phyloP scores from a whole-genome alignment of 2,888 invertebrate genomes.

The Stenolophus ochropezus region DNA sequence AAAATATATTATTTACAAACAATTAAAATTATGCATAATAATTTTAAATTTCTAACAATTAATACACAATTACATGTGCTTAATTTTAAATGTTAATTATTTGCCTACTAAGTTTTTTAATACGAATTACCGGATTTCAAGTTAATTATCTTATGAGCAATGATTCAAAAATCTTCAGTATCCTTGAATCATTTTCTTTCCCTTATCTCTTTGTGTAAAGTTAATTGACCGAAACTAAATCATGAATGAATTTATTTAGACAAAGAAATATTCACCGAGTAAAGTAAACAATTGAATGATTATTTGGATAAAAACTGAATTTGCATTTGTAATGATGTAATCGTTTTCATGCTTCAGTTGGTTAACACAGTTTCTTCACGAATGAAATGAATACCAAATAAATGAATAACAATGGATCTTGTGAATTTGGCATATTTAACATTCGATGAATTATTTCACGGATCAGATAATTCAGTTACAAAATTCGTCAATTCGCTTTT shows the following conservation, averaged over 20 bases:
- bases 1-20: neutral
- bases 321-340: conserved; percentile 17
- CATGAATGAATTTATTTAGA: neutral
- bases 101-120: neutral
- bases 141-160: conserved; percentile 12
- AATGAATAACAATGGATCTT: neutral
- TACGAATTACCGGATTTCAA: neutral
- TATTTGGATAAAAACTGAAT: conserved; percentile 12
- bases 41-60: conserved; percentile 1
- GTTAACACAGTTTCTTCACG: neutral
- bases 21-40: neutral
- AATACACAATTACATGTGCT: conserved; percentile 8
- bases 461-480: neutral
- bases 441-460: neutral
- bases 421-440: neutral
- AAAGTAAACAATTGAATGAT: conserved; percentile 15
- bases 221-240: conserved; percentile 19
- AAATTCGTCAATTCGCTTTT: neutral
- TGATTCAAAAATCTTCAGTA: conserved; percentile 12
- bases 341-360: conserved; percentile 15
- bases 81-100: conserved; percentile 5
- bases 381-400: neutral
- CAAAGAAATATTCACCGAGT: neutral
- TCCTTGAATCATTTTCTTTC: conserved; percentile 6
- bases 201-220: conserved; percentile 5